Evolutionary conservation across 2,888 invertebrate species (phyloP), one percentile per base, ranked within the genome.

Genomic region (Acholoe squamosa): DNA sequence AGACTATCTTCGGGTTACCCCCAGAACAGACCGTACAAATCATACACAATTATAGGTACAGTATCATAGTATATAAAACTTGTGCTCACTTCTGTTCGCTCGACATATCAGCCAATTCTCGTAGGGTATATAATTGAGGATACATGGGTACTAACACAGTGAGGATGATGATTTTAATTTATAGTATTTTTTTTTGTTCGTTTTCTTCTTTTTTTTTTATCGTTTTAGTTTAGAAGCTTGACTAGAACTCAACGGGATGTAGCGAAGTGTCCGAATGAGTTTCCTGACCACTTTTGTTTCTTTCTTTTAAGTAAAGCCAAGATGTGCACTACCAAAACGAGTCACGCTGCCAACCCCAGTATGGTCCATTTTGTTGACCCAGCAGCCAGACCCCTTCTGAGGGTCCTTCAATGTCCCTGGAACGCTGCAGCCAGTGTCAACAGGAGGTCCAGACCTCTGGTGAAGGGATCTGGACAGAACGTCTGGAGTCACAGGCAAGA

Each of bases 211-310:
- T 28, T 22, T 33, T 80, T 80, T 34, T 25, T 25, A 71, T 71
- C 10, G 71, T 71, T 71, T 33, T 80, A 80, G 80, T 80, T 14
- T 86, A 56, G 84, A 86, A 86, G 86, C 86, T 86, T 86, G 86
- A 86, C 86, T 86, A 86, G 86, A 86, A 86, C 86, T 86, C 86
- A 86, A 28, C 86, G 86, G 86, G 86, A 86, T 86, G 86, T 51
- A 86, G 86, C 54, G 54, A 86, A 86, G 86, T 54, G 86, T 86
- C 56, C 86, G 56, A 54, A 56, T 84, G 84, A 51, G 84, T 71
- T 71, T 71, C 71, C 71, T 71, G 31, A 71, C 71, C 71, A 71
- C 71, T 28, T 28, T 71, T 71, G 22, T 25, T 61, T 61, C 22
- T 61, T 61, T 61, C 61, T 61, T 61, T 61, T 3, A 19, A 43